phyloP scores from a whole-genome alignment of 2,888 invertebrate species.

The Eulithis prunata region DNA sequence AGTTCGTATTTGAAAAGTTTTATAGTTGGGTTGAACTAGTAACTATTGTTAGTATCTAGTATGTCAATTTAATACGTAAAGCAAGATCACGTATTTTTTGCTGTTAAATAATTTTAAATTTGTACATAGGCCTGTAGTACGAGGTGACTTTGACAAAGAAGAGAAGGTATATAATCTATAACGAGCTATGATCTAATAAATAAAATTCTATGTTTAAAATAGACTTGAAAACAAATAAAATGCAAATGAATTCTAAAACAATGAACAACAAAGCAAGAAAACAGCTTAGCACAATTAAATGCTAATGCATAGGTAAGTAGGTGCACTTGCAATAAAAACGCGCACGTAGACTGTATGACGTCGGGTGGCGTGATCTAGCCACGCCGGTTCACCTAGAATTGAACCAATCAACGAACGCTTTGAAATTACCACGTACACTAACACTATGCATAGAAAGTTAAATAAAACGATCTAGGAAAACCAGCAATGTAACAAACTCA shows the following conservation, averaged over 20 bases:
- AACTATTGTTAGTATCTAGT: too few species aligned
- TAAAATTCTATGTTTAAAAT: conserved; percentile 10
- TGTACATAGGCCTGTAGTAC: too few species aligned
- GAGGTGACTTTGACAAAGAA: too few species aligned
- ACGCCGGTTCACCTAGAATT: conserved; percentile 22
- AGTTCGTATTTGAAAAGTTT: neutral
- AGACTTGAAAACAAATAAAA: conserved; percentile 18
- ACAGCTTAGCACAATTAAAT: conserved; percentile 38
- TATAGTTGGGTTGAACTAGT: too few species aligned
- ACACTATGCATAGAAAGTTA: conserved; percentile 11
- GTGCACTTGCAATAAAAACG: conserved; percentile 34
- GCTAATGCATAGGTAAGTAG: conserved; percentile 35
- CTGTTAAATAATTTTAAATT: too few species aligned
- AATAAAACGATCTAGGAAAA: neutral
- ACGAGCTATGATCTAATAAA: neutral
- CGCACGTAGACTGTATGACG: conserved; percentile 40
- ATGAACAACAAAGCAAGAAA: conserved; percentile 31
- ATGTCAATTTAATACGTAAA: too few species aligned
- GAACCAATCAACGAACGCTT: conserved; percentile 4
- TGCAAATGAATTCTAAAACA: conserved; percentile 31
- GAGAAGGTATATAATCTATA: too few species aligned
- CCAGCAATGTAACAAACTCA: conserved; percentile 19
- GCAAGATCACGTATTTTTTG: too few species aligned
- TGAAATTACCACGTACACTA: conserved; percentile 10
- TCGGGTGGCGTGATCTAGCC: conserved; percentile 40